These are phyloP conservation scores for Aporophyla nigra DNA, from an alignment of 2,888 invertebrate species.

Conservation along the genomic window DNA sequence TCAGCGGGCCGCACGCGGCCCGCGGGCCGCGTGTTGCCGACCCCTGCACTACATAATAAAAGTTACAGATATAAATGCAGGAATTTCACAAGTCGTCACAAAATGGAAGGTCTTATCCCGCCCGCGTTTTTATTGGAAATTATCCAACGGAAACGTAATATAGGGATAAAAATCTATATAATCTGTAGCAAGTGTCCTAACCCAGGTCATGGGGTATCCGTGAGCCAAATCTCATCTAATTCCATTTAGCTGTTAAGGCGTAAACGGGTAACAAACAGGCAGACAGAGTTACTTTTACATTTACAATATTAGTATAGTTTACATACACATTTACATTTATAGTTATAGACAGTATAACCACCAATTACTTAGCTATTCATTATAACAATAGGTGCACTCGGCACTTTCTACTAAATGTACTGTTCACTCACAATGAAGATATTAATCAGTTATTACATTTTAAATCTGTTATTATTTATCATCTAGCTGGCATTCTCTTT, in stretches of 20 bases:
- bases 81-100: background rate
- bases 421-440: slow-evolving; percentile 52
- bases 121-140: too few species aligned
- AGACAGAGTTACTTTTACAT: too few species aligned
- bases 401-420: slow-evolving; percentile 51
- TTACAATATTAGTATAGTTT: background rate
- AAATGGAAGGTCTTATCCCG: background rate
- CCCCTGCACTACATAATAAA: background rate
- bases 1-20: too few species aligned
- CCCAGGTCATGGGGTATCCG: too few species aligned
- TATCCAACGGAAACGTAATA: background rate
- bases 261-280: background rate
- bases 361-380: slow-evolving; percentile 24
- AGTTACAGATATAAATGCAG: background rate
- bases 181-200: too few species aligned
- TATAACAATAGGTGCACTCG: slow-evolving; percentile 19
- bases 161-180: background rate
- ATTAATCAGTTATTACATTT: slow-evolving; percentile 57
- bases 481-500: slow-evolving; percentile 37
- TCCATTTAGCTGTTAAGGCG: background rate
- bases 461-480: slow-evolving; percentile 36
- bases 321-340: background rate
- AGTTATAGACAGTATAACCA: background rate
- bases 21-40: too few species aligned
- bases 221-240: background rate